Base-by-base conservation (phyloP, 1,140 invertebrate species). In the Ips typographus region DNA sequence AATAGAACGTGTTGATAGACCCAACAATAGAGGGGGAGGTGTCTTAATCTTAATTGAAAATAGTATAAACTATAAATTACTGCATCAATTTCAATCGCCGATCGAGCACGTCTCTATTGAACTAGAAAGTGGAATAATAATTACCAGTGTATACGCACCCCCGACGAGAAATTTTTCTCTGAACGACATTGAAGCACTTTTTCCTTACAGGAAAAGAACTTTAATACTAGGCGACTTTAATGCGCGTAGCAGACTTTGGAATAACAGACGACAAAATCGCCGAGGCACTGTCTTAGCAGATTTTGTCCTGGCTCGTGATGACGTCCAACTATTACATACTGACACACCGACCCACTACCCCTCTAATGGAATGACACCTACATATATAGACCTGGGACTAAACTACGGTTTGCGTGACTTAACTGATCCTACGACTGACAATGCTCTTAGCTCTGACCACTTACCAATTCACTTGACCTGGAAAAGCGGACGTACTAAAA, bases 381-480 rank as follows among this genome's bases (percentile, higher is more conserved):
- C 52, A 4, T 8, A n/a, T n/a, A 53, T 53, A 53, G 52, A 53
- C 36, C 36, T 53, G 52, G 5, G 52, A n/a, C 5, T 53, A 53
- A 53, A 36, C 52, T 8, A 36, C 5, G 52, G 36, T 22, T 53
- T 53, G 52, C 4, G 8, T 44, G 7, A 4, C 4, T 53, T 53
- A 6, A 8, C 52, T 8, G 52, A 53, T 22, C 52, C 36, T n/a
- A 53, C 36, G 6, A 37, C 36, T n/a, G 52, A 53, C 7, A 53
- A 53, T 37, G 52, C 52, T 53, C 52, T 53, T 53, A 53, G 4
- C 52, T 53, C 36, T 53, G 52, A 53, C 52, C 5, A 53, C 36
- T 22, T 53, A 4, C 52, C 52, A 4, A 22, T 53, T 8, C 36
- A 37, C 7, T 4, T 53, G 5, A 4, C 6, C 52, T 53, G 52